Evolutionary conservation across 2,888 invertebrate species (phyloP).

Genomic region (Galeruca laticollis): DNA sequence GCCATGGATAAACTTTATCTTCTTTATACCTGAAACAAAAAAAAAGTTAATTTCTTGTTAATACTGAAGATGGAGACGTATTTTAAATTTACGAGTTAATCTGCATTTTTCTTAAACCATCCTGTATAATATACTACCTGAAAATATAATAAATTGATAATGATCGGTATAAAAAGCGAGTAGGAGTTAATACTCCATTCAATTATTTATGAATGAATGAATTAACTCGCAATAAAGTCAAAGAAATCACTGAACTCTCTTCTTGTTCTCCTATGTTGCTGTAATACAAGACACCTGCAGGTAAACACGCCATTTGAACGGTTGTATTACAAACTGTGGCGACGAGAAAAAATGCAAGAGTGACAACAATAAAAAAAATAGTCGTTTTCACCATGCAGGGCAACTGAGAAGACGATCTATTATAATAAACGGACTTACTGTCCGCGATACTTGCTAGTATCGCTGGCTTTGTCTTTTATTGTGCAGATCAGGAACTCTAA

Average conservation of each 20-base stretch:
- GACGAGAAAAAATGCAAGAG: conserved; percentile 26
- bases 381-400: conserved; percentile 47
- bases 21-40: conserved; percentile 78
- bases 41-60: neutral
- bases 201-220: conserved; percentile 21
- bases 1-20: conserved; percentile 81
- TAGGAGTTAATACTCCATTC: too few species aligned
- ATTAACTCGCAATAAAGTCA: conserved; percentile 26
- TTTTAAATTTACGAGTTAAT: too few species aligned
- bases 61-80: too few species aligned
- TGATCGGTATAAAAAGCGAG: too few species aligned
- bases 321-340: conserved; percentile 49
- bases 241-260: conserved; percentile 40
- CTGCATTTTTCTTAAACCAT: too few species aligned
- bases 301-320: conserved; percentile 45
- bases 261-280: conserved; percentile 25
- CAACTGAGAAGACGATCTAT: conserved; percentile 44
- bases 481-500: conserved; percentile 15
- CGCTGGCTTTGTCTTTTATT: conserved; percentile 25
- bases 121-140: too few species aligned
- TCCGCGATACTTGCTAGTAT: conserved; percentile 40
- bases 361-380: conserved; percentile 36
- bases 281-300: conserved; percentile 43
- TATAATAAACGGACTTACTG: conserved; percentile 43
- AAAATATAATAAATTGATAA: too few species aligned